Conservation (phyloP, 1,140 invertebrate species). For the Ptiloglossa arizonensis region DNA sequence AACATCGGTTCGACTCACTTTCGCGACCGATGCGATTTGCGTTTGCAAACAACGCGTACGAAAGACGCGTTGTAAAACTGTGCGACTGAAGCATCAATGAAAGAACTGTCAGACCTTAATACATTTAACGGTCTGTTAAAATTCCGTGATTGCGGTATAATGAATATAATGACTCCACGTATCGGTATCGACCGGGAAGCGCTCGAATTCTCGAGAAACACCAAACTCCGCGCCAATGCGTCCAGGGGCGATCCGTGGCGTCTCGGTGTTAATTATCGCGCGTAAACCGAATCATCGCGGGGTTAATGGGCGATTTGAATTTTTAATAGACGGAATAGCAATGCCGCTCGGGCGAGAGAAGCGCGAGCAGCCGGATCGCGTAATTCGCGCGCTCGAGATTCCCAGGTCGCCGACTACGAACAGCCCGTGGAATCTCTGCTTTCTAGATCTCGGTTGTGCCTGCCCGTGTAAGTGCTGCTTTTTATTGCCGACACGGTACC, state of each 20-base stretch:
- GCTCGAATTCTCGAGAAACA: no score
- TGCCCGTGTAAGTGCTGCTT: constrained; percentile 45
- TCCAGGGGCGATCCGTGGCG: background rate
- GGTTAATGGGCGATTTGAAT: constrained; percentile 55
- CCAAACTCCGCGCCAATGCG: background rate
- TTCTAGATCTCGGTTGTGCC: constrained; percentile 50
- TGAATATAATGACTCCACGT: no score
- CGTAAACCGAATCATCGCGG: background rate
- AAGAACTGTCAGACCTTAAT: no score
- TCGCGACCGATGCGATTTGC: no score
- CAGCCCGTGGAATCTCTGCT: constrained; percentile 55
- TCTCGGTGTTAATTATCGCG: constrained; percentile 35
- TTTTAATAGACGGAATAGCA: constrained; percentile 7
- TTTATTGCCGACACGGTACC: constrained; percentile 49
- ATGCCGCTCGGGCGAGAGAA: constrained; percentile 1
- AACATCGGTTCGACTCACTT: no score
- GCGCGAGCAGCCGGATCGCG: constrained; percentile 8
- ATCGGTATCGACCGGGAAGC: no score
- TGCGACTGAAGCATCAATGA: no score
- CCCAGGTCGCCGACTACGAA: constrained; percentile 37
- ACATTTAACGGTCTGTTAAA: no score
- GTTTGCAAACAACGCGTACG: no score
- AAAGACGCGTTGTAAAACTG: no score
- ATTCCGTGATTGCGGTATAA: no score
- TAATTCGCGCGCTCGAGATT: constrained; percentile 42